Conservation (phyloP, 2,888 invertebrate genomes). For the Leucophenga montana region DNA sequence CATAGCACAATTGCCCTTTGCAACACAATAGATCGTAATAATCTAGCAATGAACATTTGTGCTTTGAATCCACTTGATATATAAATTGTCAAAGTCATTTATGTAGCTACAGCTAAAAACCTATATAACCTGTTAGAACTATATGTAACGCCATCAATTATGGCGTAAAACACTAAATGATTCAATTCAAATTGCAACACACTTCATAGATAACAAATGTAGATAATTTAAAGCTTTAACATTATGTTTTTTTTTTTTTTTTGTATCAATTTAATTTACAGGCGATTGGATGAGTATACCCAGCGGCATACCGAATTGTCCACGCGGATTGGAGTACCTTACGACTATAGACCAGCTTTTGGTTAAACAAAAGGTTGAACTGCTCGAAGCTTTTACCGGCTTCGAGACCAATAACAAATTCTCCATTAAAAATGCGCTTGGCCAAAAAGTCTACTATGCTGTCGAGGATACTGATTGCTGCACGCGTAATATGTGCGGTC, state of each 20-base stretch:
- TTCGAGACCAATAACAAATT: conserved; percentile 94
- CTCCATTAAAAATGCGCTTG: conserved; percentile 84
- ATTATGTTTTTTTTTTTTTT: background rate
- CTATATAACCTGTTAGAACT: no score
- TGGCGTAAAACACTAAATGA: no score
- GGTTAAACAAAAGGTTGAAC: conserved; percentile 87
- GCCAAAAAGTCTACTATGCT: conserved; percentile 86
- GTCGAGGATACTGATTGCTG: conserved; percentile 90
- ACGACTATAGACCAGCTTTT: conserved; percentile 88
- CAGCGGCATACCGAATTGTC: conserved; percentile 82
- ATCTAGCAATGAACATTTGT: no score
- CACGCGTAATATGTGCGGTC: conserved; percentile 88
- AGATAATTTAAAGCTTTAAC: background rate
- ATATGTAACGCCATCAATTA: no score
- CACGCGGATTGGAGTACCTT: conserved; percentile 91
- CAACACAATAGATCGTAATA: no score
- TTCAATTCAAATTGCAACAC: no score
- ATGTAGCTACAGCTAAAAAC: no score
- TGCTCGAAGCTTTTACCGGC: conserved; percentile 82
- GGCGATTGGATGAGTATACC: conserved; percentile 90
- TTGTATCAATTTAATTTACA: conserved; percentile 70
- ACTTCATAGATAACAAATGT: no score
- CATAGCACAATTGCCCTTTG: no score
- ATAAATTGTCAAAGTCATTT: no score
- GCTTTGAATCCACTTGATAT: no score